Evolutionary conservation across 2,888 invertebrate genomes (phyloP).

Genomic region (Ganaspis brasiliensis): DNA sequence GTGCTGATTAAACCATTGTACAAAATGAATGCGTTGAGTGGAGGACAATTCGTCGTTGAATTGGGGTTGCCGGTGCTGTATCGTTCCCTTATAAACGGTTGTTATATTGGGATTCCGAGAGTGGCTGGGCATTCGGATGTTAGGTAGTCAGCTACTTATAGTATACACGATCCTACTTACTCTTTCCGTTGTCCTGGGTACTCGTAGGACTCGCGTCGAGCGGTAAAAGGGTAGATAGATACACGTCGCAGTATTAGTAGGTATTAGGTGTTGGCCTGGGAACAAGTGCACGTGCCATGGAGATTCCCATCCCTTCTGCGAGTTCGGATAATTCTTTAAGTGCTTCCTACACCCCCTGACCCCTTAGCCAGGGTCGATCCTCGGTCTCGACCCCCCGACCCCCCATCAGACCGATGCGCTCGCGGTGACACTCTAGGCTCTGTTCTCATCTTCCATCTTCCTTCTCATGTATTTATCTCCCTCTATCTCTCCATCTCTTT

Average conservation of each 20-base stretch:
- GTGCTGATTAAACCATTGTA: conserved; percentile 8
- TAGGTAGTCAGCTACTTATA: conserved; percentile 43
- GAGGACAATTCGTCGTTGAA: conserved; percentile 7
- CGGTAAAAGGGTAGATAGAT: conserved; percentile 80
- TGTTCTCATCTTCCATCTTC: conserved; percentile 44
- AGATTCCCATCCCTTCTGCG: conserved; percentile 72
- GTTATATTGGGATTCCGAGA: background rate
- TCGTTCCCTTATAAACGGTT: conserved; percentile 6
- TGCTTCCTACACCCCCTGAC: conserved; percentile 76
- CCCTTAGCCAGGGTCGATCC: conserved; percentile 58
- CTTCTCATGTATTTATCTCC: conserved; percentile 43
- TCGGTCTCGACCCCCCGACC: conserved; percentile 48
- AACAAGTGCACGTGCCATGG: conserved; percentile 78
- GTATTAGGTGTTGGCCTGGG: conserved; percentile 81
- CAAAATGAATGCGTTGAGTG: conserved; percentile 2
- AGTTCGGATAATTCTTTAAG: conserved; percentile 81
- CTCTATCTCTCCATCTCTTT: conserved; percentile 21
- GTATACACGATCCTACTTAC: conserved; percentile 55
- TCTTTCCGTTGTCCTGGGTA: conserved; percentile 62
- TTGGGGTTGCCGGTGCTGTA: conserved; percentile 2
- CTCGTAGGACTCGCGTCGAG: conserved; percentile 77
- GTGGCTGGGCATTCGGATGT: conserved; percentile 35
- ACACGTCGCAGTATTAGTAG: conserved; percentile 79
- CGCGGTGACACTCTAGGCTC: conserved; percentile 60
- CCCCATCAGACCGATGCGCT: conserved; percentile 54